Evolutionary conservation across 2,888 invertebrate species (phyloP).

Genomic region (Frankliniella fusca): DNA sequence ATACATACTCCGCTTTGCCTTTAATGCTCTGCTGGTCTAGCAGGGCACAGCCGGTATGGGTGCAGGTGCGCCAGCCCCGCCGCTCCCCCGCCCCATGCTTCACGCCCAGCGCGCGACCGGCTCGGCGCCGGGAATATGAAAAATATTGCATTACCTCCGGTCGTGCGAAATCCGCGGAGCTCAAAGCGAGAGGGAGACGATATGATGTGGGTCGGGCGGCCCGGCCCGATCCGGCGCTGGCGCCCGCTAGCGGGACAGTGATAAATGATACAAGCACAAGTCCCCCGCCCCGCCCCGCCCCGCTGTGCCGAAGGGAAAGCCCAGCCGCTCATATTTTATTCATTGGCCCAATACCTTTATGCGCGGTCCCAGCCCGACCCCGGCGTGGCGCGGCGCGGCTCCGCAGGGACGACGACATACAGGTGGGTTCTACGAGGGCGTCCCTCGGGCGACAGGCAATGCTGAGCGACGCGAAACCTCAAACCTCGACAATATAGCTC

Average conservation of each 20-base stretch:
- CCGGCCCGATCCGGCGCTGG: neutral
- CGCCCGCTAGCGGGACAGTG: neutral
- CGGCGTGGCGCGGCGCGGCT: neutral
- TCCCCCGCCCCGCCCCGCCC: neutral
- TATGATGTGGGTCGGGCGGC: conserved; percentile 33
- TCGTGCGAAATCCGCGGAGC: too few relatives aligned
- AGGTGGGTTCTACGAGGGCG: neutral
- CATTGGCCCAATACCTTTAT: conserved; percentile 21
- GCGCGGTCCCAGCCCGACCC: neutral
- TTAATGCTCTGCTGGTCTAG: too few relatives aligned
- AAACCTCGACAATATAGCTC: conserved; percentile 32
- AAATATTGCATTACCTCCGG: too few relatives aligned
- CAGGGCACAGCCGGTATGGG: too few relatives aligned
- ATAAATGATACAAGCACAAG: neutral
- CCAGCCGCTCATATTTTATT: conserved; percentile 14
- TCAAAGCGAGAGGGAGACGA: too few relatives aligned
- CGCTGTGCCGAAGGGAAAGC: neutral
- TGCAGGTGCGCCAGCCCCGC: too few relatives aligned
- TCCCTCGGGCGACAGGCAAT: too few relatives aligned
- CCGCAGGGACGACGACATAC: neutral
- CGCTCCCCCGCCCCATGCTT: too few relatives aligned
- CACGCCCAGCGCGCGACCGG: conserved; percentile 51
- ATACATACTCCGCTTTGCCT: too few relatives aligned
- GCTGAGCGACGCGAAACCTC: conserved; percentile 30
- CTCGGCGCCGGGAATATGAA: conserved; percentile 46